Conservation (phyloP, 1,140 invertebrate species). For the Pogonognathellus flavescens region DNA sequence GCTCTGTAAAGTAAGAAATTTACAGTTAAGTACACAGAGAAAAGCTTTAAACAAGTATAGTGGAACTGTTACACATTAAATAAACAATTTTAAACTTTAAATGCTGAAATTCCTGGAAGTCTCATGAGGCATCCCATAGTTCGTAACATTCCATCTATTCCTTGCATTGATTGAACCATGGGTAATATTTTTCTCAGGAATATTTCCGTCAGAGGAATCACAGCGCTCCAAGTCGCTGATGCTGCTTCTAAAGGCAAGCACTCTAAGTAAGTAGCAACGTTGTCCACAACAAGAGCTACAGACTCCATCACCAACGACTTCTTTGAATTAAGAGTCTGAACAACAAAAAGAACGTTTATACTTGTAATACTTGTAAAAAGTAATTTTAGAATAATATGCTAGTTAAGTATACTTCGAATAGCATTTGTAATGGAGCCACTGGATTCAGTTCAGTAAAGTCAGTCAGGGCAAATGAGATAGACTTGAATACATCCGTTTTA, state of each 20-base stretch:
- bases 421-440: constrained; percentile 89
- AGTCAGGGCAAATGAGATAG: constrained; percentile 90
- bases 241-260: constrained; percentile 88
- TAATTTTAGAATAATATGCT: too few species aligned
- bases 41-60: neutral
- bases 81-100: constrained; percentile 76
- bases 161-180: constrained; percentile 80
- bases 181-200: constrained; percentile 82
- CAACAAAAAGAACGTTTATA: constrained; percentile 42
- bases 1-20: constrained; percentile 72
- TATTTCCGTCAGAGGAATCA: constrained; percentile 86
- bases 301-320: constrained; percentile 87
- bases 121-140: constrained; percentile 89
- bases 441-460: constrained; percentile 98
- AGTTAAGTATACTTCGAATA: constrained; percentile 84
- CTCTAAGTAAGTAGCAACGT: constrained; percentile 93
- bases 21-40: neutral
- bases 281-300: constrained; percentile 82
- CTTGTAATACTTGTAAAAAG: too few species aligned
- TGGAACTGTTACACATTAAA: neutral
- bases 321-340: constrained; percentile 85
- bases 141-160: constrained; percentile 83
- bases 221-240: constrained; percentile 78
- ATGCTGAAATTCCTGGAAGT: constrained; percentile 84
- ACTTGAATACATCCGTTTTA: constrained; percentile 89